These are phyloP conservation scores for Galaxea fascicularis DNA, from an alignment of 92 coral and sea anemone genomes.

Conservation along the genomic window DNA sequence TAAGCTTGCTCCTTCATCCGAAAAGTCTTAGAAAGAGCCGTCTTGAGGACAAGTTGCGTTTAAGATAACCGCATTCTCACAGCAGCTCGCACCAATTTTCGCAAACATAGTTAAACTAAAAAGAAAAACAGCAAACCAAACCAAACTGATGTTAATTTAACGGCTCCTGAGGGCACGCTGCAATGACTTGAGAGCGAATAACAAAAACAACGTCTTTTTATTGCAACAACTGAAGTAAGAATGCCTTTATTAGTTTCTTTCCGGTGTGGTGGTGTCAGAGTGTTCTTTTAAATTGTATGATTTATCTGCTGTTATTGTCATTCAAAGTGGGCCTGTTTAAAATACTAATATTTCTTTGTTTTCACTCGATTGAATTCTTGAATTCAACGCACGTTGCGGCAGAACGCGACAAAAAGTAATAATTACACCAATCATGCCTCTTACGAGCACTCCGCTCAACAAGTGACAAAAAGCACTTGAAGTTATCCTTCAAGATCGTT, in stretches of 20 bases:
- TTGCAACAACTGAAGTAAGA: not conserved
- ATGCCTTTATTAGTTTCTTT: not conserved
- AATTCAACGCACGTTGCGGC: not conserved
- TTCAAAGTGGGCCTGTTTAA: slow-evolving; percentile 7
- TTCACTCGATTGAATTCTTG: not conserved
- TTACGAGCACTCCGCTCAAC: not conserved
- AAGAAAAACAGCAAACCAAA: not conserved
- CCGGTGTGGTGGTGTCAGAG: not conserved
- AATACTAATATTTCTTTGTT: not conserved
- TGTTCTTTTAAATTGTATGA: slow-evolving; percentile 26
- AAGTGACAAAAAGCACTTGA: slow-evolving; percentile 5
- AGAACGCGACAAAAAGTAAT: not conserved
- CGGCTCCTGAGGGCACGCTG: not conserved
- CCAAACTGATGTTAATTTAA: not conserved
- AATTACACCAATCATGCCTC: not conserved
- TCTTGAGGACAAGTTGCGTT: no score
- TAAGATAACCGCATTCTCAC: no score
- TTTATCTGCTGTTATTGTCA: slow-evolving; percentile 26
- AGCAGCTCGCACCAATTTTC: not conserved
- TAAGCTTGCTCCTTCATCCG: no score
- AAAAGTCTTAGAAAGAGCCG: no score
- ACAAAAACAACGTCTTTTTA: slow-evolving; percentile 11
- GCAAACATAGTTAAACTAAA: not conserved
- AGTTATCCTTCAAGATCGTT: slow-evolving; percentile 12
- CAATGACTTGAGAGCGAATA: not conserved